phyloP scores from a whole-genome alignment of 2,797 vertebrate species.

The Pangasius krempfi region DNA sequence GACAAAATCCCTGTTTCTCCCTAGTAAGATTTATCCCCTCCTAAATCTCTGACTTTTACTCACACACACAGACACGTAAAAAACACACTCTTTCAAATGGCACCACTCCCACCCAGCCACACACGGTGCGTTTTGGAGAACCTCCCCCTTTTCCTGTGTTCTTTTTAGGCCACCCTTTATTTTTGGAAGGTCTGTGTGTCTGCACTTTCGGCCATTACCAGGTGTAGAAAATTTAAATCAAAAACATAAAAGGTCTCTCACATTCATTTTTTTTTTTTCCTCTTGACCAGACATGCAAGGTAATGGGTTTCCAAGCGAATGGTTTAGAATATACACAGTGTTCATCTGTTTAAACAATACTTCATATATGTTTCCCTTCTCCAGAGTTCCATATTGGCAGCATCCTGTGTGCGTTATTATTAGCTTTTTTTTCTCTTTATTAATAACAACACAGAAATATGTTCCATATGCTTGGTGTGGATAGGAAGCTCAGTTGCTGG shows the following conservation, averaged over 20 bases:
- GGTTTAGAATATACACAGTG: constrained; percentile 54
- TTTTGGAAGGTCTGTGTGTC: constrained; percentile 58
- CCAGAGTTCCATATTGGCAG: constrained; percentile 70
- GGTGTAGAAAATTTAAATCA: constrained; percentile 75
- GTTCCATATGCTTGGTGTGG: constrained; percentile 79
- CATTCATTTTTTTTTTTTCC: constrained; percentile 60
- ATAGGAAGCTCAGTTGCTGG: constrained; percentile 58
- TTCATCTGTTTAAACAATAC: constrained; percentile 72
- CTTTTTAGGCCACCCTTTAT: constrained; percentile 38
- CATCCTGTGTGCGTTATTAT: constrained; percentile 74
- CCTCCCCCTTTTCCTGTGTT: constrained; percentile 1
- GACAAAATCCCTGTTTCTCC: constrained; percentile 41
- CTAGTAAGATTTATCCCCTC: constrained; percentile 50
- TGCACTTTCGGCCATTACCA: constrained; percentile 67
- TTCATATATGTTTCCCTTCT: constrained; percentile 68
- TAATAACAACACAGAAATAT: constrained; percentile 82
- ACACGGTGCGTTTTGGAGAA: constrained; percentile 33
- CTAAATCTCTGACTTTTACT: constrained; percentile 43
- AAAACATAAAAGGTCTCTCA: constrained; percentile 70
- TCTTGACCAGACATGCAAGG: constrained; percentile 54
- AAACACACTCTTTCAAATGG: constrained; percentile 38
- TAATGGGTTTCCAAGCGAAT: constrained; percentile 67
- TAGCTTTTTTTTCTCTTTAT: constrained; percentile 72
- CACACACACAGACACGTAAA: constrained; percentile 57
- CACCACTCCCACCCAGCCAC: constrained; percentile 41